Evolutionary conservation across 2,888 invertebrate species (phyloP).

Genomic region (Xanthorhoe spadicearia): DNA sequence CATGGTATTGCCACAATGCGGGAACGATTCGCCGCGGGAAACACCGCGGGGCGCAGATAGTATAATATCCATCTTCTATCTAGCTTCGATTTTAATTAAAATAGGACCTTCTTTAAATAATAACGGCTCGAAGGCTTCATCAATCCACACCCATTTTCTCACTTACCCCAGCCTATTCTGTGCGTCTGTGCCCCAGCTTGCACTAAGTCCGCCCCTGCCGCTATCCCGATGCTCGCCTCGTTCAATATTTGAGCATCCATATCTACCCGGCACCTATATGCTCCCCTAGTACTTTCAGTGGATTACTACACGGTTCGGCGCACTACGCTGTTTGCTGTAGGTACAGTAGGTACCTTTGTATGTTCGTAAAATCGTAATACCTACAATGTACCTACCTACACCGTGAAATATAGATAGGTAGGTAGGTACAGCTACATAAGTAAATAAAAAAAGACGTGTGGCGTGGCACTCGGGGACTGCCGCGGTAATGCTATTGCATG

Average conservation of each 20-base stretch:
- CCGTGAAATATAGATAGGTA: no score
- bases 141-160: neutral
- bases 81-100: no score
- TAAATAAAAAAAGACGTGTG: no score
- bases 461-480: no score
- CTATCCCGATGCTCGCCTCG: conserved; percentile 40
- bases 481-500: conserved; percentile 38
- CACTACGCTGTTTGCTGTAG: conserved; percentile 37
- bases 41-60: no score
- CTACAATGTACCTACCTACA: no score
- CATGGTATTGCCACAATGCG: no score
- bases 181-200: neutral
- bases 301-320: conserved; percentile 61
- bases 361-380: no score
- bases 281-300: conserved; percentile 64
- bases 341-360: neutral
- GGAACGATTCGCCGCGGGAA: no score
- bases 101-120: no score
- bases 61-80: no score
- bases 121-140: neutral
- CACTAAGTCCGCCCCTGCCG: conserved; percentile 28
- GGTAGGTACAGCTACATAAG: no score
- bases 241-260: conserved; percentile 45
- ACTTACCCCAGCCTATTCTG: neutral
- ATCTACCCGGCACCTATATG: conserved; percentile 55